Base-by-base conservation (phyloP, 1,140 invertebrate species). In the Plutomurus gul region DNA sequence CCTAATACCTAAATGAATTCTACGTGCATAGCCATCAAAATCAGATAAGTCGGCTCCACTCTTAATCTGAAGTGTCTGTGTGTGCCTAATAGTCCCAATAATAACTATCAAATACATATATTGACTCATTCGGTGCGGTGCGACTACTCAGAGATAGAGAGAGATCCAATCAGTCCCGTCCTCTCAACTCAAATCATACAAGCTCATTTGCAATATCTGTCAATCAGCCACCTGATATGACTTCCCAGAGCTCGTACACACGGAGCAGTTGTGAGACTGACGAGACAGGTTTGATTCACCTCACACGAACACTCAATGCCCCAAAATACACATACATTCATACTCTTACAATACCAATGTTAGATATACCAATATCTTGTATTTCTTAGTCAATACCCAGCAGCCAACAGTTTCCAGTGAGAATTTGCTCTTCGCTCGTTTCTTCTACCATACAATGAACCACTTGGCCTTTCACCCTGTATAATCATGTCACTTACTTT, bases 11-110 rank as follows among this genome's bases (percentile, higher is more conserved):
- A n/a, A n/a, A n/a, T n/a, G n/a, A n/a, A 65, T 65, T 65, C 56
- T 65, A 65, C 56, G 56, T 65, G 56, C 56, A 65, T 65, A 65
- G 56, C 56, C 56, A 65, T 65, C 56, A 65, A 65, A 65, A 65
- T 65, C 56, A 65, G 56, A 65, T 65, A 25, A 65, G 36, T 65
- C 27, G 56, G 36, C 56, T 65, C 56, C 56, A 65, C 36, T 30
- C 18, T 65, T 65, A 65, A 25, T 65, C 56, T 65, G 56, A 65
- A 65, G 56, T 65, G 56, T 65, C 56, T 65, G 56, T 65, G 56
- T 65, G 56, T 65, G 56, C 56, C 56, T 65, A 65, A n/a, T n/a
- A 65, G 56, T 65, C 56, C 56, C 56, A 25, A 65, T 65, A 30
- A 65, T 33, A 65, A 33, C 25, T 65, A 65, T 65, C 56, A 65